Conservation (phyloP, 1,140 invertebrate genomes). For the Maniola jurtina region DNA sequence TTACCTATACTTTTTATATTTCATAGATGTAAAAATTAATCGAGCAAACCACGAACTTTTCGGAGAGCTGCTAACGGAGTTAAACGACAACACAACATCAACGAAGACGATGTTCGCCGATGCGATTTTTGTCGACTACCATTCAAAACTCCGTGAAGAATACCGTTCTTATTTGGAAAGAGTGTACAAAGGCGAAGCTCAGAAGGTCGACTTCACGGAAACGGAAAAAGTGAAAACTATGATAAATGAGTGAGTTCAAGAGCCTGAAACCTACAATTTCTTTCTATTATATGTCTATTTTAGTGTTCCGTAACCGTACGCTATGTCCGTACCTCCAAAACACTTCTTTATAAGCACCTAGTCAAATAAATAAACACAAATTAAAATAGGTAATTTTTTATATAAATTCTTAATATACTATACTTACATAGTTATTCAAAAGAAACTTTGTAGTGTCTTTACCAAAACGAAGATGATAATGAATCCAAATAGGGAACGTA, state of each 20-base stretch:
- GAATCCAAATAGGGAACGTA: no score
- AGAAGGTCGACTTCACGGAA: slow-evolving; percentile 80
- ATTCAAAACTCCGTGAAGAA: slow-evolving; percentile 76
- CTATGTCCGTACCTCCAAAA: no score
- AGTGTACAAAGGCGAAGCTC: slow-evolving; percentile 80
- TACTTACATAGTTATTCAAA: no score
- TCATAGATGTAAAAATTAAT: slow-evolving; percentile 77
- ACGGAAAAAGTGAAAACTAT: slow-evolving; percentile 62
- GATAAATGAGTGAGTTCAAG: slow-evolving; percentile 79
- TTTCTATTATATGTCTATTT: no score
- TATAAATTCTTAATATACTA: no score
- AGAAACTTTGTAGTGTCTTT: no score
- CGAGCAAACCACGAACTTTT: slow-evolving; percentile 81
- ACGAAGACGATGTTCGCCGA: slow-evolving; percentile 73
- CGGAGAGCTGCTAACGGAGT: slow-evolving; percentile 71
- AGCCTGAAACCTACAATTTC: neutral
- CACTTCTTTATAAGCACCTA: no score
- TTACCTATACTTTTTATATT: neutral
- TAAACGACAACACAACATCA: slow-evolving; percentile 51
- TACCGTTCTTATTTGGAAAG: slow-evolving; percentile 75
- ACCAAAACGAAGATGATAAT: no score
- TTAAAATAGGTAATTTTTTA: no score
- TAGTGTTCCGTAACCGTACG: no score
- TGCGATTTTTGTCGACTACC: slow-evolving; percentile 80
- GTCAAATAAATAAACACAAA: no score